Base-by-base conservation (phyloP, 2,888 invertebrate genomes). In the Empis stercorea region DNA sequence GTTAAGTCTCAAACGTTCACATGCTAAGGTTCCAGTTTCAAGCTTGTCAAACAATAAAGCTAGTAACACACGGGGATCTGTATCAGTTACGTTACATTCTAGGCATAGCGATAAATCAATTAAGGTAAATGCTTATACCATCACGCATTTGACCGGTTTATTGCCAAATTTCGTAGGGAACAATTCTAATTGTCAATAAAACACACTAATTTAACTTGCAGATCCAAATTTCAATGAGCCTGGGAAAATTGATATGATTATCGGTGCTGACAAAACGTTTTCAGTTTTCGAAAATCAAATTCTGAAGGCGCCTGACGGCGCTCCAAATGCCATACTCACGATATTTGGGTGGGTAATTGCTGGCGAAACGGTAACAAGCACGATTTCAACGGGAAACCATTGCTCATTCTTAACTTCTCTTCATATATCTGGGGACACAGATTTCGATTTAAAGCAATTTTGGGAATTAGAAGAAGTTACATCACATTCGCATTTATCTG, bases 211-310 rank as follows among this genome's bases (percentile, higher is more conserved):
- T 3, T 17, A 44, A n/a, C 38, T 54, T 36, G 51, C 50, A 27
- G 47, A 54, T 44, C 50, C 50, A 30, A 40, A 45, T 11, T 52
- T 51, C 34, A 48, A 49, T 47, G 47, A 47, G 13, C 34, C 49
- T 43, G 46, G 39, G 15, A 34, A 46, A n/a, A 45, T 51, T 48
- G 52, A 52, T n/a, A 23, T 52, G 10, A 46, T 51, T 4, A 44
- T 54, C 44, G 49, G 51, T 17, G 50, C 45, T 17, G 51, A 51
- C 43, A 44, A 49, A 39, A 27, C 41, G 15, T 49, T 48, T 47
- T 48, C 37, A 30, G 48, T 48, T 44, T 47, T 30, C 38, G 48
- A 39, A 16, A 46, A 49, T 2, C 44, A 51, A 20, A 43, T 44
- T 23, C 30, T 49, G 10, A 27, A 40, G 15, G 20, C 11, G 30